Evolutionary conservation across 1,140 invertebrate species (phyloP).

Genomic region (Brachionus rubens): DNA sequence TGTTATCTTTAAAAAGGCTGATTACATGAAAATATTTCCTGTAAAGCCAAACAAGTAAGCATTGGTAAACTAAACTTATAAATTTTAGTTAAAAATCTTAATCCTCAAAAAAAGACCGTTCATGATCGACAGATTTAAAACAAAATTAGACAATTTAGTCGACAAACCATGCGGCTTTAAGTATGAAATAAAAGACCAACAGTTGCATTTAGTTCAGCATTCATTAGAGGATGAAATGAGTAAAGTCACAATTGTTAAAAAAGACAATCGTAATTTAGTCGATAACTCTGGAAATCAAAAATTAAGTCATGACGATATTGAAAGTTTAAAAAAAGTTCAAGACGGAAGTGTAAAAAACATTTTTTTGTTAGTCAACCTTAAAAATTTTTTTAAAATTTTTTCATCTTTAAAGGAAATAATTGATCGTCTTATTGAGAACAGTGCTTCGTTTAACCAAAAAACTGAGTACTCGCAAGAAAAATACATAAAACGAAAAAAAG

Average conservation of each 20-base stretch:
- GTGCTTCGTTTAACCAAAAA: slow-evolving; percentile 74
- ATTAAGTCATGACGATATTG: slow-evolving; percentile 76
- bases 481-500: slow-evolving; percentile 87
- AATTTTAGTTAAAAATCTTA: not conserved
- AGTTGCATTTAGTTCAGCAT: slow-evolving; percentile 30
- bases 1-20: slow-evolving; percentile 52
- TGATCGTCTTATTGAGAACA: slow-evolving; percentile 79
- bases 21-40: slow-evolving; percentile 51
- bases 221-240: not conserved
- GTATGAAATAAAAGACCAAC: slow-evolving; percentile 67
- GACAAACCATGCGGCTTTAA: slow-evolving; percentile 73
- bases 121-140: slow-evolving; percentile 59
- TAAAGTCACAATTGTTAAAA: slow-evolving; percentile 59
- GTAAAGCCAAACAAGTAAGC: slow-evolving; percentile 51
- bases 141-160: slow-evolving; percentile 69
- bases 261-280: slow-evolving; percentile 77
- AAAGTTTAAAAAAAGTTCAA: slow-evolving; percentile 68
- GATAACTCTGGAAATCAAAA: slow-evolving; percentile 82
- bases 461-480: slow-evolving; percentile 89
- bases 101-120: slow-evolving; percentile 49
- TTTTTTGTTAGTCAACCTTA: not conserved
- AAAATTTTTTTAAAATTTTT: not conserved
- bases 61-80: not conserved
- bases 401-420: slow-evolving; percentile 69
- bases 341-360: slow-evolving; percentile 65